phyloP scores from a whole-genome alignment of 2,113 vertebrate species.

The Excalfactoria chinensis region DNA sequence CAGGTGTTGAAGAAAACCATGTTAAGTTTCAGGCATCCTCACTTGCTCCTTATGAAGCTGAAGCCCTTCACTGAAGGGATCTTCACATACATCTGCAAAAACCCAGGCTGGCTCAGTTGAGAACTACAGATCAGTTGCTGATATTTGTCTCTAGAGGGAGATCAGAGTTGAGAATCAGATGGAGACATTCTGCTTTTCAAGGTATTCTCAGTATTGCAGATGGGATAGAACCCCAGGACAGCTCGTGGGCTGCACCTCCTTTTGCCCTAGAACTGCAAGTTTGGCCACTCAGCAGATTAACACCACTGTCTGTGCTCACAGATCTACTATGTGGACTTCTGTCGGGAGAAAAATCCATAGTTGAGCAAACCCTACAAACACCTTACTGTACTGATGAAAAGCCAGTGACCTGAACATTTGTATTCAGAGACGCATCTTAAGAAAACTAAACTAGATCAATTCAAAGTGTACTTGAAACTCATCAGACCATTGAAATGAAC shows the following conservation, averaged over 20 bases:
- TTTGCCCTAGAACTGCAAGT: not conserved
- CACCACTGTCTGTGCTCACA: not conserved
- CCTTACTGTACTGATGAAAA: not conserved
- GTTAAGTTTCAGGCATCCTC: not conserved
- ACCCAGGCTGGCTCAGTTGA: not conserved
- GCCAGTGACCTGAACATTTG: not conserved
- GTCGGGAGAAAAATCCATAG: not conserved
- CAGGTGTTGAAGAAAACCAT: not conserved
- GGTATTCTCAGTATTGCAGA: not conserved
- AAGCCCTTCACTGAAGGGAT: not conserved
- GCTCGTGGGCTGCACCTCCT: not conserved
- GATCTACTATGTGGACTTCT: not conserved
- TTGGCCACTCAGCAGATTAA: not conserved
- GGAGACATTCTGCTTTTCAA: not conserved
- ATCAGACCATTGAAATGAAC: not conserved
- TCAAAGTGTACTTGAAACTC: not conserved
- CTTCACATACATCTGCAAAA: not conserved
- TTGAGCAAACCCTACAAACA: not conserved
- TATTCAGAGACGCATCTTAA: not conserved
- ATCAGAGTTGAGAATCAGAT: conserved; percentile 3
- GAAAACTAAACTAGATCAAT: not conserved
- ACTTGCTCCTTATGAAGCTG: not conserved
- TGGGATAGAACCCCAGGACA: not conserved
- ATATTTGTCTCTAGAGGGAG: conserved; percentile 58
- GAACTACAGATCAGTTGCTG: not conserved